These are phyloP conservation scores for Campoplex capitator DNA, from an alignment of 2,888 invertebrate species.

Conservation along the genomic window DNA sequence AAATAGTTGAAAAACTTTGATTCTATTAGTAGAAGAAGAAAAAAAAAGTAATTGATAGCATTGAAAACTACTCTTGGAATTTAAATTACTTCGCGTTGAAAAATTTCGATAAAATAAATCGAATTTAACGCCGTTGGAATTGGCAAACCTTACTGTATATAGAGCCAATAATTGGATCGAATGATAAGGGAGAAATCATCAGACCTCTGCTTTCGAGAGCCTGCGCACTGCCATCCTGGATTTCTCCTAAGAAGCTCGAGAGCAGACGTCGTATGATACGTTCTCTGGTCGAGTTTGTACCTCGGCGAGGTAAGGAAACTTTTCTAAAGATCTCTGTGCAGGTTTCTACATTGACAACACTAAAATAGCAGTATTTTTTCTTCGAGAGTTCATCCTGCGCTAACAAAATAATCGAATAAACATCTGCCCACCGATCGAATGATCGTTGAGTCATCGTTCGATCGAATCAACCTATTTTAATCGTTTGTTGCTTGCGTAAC, in stretches of 20 bases:
- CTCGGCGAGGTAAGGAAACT: slow-evolving; percentile 42
- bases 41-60: background rate
- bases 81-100: background rate
- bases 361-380: background rate
- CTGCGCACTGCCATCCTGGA: slow-evolving; percentile 24
- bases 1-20: background rate
- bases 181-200: slow-evolving; percentile 14
- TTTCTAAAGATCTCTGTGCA: slow-evolving; percentile 11
- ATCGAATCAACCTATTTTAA: no score
- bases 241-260: background rate
- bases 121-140: background rate
- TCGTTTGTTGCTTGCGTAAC: no score
- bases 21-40: background rate
- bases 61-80: background rate
- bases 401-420: background rate
- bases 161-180: background rate
- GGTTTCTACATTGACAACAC: slow-evolving; percentile 55
- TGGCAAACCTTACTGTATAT: no score
- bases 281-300: slow-evolving; percentile 47
- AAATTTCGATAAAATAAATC: background rate
- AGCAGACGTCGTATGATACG: slow-evolving; percentile 32
- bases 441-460: background rate
- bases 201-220: background rate
- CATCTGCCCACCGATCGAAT: background rate
- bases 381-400: background rate